Base-by-base conservation (phyloP, 1,140 invertebrate genomes). In the Zaprionus lachaisei region DNA sequence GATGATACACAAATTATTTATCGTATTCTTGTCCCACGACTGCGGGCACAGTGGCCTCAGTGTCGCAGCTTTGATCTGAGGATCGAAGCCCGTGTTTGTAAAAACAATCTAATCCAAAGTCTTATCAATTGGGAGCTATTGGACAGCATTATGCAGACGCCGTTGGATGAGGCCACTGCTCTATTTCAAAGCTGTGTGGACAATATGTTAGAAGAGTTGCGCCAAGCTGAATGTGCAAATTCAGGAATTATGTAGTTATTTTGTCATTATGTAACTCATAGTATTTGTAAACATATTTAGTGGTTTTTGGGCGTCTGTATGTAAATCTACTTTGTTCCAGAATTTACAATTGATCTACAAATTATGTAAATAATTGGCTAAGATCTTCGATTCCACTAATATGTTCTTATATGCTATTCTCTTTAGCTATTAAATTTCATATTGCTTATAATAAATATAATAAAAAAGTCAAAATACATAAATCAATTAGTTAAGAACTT, bases 51-150 rank as follows among this genome's bases (percentile, higher is more conserved):
- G 31, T 76, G 61, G 61, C 47, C 47, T 4, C 11, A 38, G 15
- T 20, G n/a, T 12, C 55, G 61, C n/a, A 44, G 15, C n/a, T 49
- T 65, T 14, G 55, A 71, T 51, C 55, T 75, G 0, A 64, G 34
- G 0, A 26, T 75, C 0, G 20, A 47, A 12, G 72, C 54, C 1
- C 5, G 22, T 31, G 37, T 71, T 4, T 58, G 41, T 60, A 71
- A 75, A 20, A 14, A 24, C 0, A 71, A 75, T 24, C 63, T 64
- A 15, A 41, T 75, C 28, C 9, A 71, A 17, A 54, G 31, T 7
- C 34, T 71, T 1, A 41, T 75, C 0, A 54, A 57, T n/a, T 75
- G 67, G 37, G n/a, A n/a, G n/a, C n/a, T n/a, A n/a, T n/a, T n/a
- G n/a, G n/a, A n/a, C n/a, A n/a, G n/a, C n/a, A n/a, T n/a, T n/a